Evolutionary conservation across 2,888 invertebrate genomes (phyloP).

Genomic region (Hydriomena furcata): DNA sequence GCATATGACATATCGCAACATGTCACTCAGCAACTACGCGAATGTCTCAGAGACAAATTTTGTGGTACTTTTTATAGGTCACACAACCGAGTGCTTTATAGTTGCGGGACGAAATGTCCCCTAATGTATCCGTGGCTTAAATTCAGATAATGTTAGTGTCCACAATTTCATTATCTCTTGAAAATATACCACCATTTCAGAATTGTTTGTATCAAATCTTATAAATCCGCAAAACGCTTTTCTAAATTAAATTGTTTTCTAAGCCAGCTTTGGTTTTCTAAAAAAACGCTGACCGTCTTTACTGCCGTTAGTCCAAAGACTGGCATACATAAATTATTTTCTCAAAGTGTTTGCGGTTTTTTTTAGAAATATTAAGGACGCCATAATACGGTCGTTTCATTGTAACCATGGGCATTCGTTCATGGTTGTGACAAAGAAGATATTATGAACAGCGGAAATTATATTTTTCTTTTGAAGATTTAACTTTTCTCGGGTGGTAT

Average conservation of each 20-base stretch:
- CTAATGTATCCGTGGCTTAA: not conserved
- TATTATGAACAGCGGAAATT: slow-evolving; percentile 3
- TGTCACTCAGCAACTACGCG: too few species aligned
- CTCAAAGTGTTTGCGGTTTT: too few species aligned
- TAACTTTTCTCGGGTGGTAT: not conserved
- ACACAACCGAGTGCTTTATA: too few species aligned
- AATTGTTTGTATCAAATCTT: slow-evolving; percentile 9
- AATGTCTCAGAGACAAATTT: too few species aligned
- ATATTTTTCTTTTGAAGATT: not conserved
- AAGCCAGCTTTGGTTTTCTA: slow-evolving; percentile 2
- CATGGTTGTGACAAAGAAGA: slow-evolving; percentile 2
- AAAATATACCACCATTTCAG: slow-evolving; percentile 6
- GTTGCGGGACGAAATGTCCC: too few species aligned
- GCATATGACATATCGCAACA: too few species aligned
- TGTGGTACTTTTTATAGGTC: too few species aligned
- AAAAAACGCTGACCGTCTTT: not conserved
- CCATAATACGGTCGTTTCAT: not conserved
- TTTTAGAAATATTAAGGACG: not conserved
- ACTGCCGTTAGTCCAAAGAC: too few species aligned
- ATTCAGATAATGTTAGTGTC: not conserved
- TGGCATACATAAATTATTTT: too few species aligned
- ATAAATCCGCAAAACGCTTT: slow-evolving; percentile 7
- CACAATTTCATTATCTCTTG: slow-evolving; percentile 6
- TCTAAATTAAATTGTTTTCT: slow-evolving; percentile 17
- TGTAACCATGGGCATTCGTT: not conserved